Evolutionary conservation across 2,888 invertebrate species (phyloP), one percentile per base, ranked within the genome.

Genomic region (Globia sparganii): DNA sequence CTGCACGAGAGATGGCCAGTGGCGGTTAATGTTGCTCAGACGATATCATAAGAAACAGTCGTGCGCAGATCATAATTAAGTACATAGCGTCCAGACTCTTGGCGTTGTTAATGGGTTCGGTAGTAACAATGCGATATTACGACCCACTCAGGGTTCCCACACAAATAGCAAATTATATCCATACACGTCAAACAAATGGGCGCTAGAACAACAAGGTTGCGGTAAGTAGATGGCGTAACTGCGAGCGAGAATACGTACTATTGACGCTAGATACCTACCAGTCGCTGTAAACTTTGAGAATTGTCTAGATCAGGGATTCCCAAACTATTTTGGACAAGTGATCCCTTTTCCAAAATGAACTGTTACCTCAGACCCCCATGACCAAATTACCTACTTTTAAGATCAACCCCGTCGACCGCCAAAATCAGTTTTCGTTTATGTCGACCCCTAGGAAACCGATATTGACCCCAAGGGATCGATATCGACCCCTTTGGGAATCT

Each of bases 71-170:
- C 93, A 92, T 92, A 84, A 88, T 88, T 79, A 88, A 81, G 78
- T 90, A 91, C 86, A 91, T 87, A 91, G 91, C 90, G 92, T 92
- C 92, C 90, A 91, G 90, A 90, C 91, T 91, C 90, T 90, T 89
- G 90, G 84, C 90, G 90, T 90, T 90, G 92, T 92, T 94, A 94
- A 94, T 94, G 90, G 92, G 90, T 91, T 91, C 88, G 88, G 90
- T 90, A 90, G 90, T 92, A 94, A 95, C 95, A 94, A 95, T 94
- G 93, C 90, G 91, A 93, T 93, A 93, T 94, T 94, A 94, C 93
- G 91, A 91, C 94, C 94, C 93, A 94, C 94, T 93, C 91, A 89
- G 89, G 87, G 91, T 91, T 91, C 91, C 92, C 92, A 94, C 92
- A 93, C 93, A 93, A 94, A 94, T 91, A 92, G 75, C 93, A 90